These are phyloP conservation scores for Colostygia pectinataria DNA, from an alignment of 2,888 invertebrate species.

Conservation along the genomic window DNA sequence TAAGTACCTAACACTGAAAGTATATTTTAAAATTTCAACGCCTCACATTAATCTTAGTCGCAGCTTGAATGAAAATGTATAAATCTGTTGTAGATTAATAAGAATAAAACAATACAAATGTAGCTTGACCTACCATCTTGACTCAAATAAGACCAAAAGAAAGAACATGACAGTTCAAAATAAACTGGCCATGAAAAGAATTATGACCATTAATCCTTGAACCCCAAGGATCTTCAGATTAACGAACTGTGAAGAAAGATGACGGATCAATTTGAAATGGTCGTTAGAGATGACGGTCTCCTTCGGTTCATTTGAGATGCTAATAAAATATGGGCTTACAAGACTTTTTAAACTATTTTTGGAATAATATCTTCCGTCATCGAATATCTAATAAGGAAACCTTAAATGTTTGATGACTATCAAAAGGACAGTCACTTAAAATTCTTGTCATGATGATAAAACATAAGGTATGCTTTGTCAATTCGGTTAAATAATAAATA, in stretches of 20 bases:
- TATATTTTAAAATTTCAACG: constrained; percentile 28
- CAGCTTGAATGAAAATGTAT: constrained; percentile 32
- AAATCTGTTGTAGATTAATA: constrained; percentile 37
- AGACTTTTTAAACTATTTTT: constrained; percentile 22
- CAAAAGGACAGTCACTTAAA: constrained; percentile 16
- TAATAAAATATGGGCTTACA: constrained; percentile 35
- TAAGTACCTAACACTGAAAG: constrained; percentile 12
- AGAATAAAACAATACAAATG: constrained; percentile 35
- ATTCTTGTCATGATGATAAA: constrained; percentile 12
- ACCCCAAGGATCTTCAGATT: constrained; percentile 5
- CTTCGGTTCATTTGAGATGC: constrained; percentile 46
- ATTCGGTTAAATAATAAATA: no score
- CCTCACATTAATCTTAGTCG: constrained; percentile 41
- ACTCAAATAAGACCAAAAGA: constrained; percentile 1
- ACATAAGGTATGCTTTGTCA: no score
- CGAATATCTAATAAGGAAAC: constrained; percentile 27
- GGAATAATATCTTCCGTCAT: constrained; percentile 23
- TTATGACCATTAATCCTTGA: constrained; percentile 19
- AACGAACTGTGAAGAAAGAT: constrained; percentile 20
- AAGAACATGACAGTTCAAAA: constrained; percentile 17
- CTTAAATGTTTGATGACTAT: constrained; percentile 21
- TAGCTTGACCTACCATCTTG: constrained; percentile 22
- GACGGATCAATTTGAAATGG: constrained; percentile 34
- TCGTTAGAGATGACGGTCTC: constrained; percentile 24
- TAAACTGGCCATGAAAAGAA: constrained; percentile 19